Evolutionary conservation across 2,888 invertebrate species (phyloP), one percentile per base, ranked within the genome.

Genomic region (Cistogaster globosa): DNA sequence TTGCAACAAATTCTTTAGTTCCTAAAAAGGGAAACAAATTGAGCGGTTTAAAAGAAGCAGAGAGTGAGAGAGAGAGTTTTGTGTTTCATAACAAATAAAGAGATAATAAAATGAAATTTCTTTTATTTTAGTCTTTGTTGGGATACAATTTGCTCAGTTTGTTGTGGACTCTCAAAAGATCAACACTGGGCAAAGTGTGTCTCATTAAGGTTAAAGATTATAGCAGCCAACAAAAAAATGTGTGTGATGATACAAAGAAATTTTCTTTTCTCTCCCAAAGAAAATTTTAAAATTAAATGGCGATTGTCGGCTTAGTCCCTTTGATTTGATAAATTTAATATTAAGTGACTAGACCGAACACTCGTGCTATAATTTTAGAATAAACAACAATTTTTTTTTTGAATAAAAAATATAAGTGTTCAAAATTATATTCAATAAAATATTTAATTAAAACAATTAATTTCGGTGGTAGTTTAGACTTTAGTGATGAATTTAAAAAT

Each of bases 351-450:
- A 92, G 92, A 92, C 91, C 91, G 92, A 92, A 92, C 91, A 92
- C 92, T 92, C 92, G 92, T 92, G 90, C 91, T 92, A 91, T 91
- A 92, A 92, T 92, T 92, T 92, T 92, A 92, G 88, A 92, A 90
- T 86, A 84, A 79, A 88, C 92, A 89, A 20, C 83, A 38, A 16
- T 26, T 26, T 57, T 16, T 26, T 26, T 26, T 14, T 16, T 48
- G 0, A 48, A 48, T 48, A 14, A 48, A 48, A 3, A n/a, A 14
- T 12, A 48, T 3, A 6, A 48, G 45, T 45, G 45, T 12, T 14
- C 4, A 14, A 45, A 45, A 45, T 45, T 45, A 45, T 12, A 12
- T 45, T 12, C 12, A 45, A 6, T 16, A 14, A 48, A n/a, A 48
- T 48, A 48, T 48, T 48, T 55, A 57, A 36, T 32, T 65, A 42